Evolutionary conservation across 2,113 vertebrate species (phyloP), one percentile per base, ranked within the genome.

Genomic region (Anolis carolinensis): DNA sequence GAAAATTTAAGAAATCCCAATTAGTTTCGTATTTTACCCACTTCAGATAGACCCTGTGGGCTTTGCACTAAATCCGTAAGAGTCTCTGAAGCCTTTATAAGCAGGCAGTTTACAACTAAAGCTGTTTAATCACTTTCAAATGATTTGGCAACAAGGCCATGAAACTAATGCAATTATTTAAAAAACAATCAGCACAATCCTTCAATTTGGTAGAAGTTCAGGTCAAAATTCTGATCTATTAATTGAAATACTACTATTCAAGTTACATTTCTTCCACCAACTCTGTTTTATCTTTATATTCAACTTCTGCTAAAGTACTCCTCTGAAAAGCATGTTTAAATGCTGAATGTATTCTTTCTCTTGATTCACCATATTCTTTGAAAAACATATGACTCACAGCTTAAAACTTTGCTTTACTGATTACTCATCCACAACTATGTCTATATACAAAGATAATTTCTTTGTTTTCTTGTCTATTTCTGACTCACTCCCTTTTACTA

Each of bases 61-160:
- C 23, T 76, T 34, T 63, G 59, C 39, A 67, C 18, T 50, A 76
- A 44, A 48, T 27, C 32, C 27, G 23, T 65, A 65, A 76, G 72
- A 75, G 27, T 55, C 75, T 84, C 23, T 83, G 25, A 39, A 63
- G 52, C 7, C n/a, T 14, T 36, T 36, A 86, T 79, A 67, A 23
- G n/a, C 25, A 65, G 30, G 34, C 25, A 65, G 30, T 0, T 25
- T 73, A 70, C 25, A 79, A 36, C 70, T 71, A 62, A 84, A 82
- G 65, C 36, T 81, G 34, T 86, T 90, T 78, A 79, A 77, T 36
- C 0, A 79, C 52, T 9, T 91, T 85, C 79, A 63, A 89, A 73
- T 0, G 32, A 11, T 36, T 44, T 34, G 39, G 44, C 71, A 86
- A 82, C 23, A 68, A 39, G 84, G n/a, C 79, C 10, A 5, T 71